A percentile compares a stretch with the other conserved stretches of the same genome.
Conservation (phyloP, 1,140 invertebrate species). For the Gonatopus flavifemur region DNA sequence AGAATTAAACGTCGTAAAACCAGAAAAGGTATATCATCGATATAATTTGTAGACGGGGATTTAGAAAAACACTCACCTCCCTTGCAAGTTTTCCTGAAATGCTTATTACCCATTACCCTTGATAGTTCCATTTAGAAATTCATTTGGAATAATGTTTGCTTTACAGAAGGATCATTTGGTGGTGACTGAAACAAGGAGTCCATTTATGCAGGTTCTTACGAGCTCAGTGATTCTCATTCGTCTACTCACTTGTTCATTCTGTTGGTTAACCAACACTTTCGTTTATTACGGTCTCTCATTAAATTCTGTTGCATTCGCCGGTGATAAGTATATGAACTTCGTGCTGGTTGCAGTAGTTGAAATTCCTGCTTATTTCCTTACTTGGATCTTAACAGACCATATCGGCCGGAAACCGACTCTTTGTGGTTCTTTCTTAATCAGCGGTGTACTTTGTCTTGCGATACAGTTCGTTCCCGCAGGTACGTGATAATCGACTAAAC, state of each 20-base stretch:
- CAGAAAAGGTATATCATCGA: slow-evolving; percentile 14
- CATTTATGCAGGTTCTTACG: slow-evolving; percentile 19
- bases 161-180: slow-evolving; percentile 15
- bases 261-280: slow-evolving; percentile 70
- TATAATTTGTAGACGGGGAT: no score
- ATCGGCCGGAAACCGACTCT: slow-evolving; percentile 66
- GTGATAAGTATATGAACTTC: slow-evolving; percentile 72
- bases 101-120: no score
- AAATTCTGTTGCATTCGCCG: slow-evolving; percentile 74
- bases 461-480: slow-evolving; percentile 44
- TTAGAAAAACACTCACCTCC: no score
- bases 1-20: slow-evolving; percentile 32
- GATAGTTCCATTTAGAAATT: no score
- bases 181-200: slow-evolving; percentile 9
- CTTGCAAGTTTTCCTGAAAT: no score
- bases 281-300: slow-evolving; percentile 82
- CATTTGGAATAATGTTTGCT: no score
- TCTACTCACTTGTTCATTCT: slow-evolving; percentile 66
- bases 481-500: no score
- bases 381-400: slow-evolving; percentile 66
- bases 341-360: slow-evolving; percentile 71
- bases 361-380: slow-evolving; percentile 70
- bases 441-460: slow-evolving; percentile 55
- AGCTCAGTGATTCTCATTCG: slow-evolving; percentile 56
- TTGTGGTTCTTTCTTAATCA: slow-evolving; percentile 63